Base-by-base conservation (phyloP, 2,797 vertebrate genomes). In the Setipinna tenuifilis region DNA sequence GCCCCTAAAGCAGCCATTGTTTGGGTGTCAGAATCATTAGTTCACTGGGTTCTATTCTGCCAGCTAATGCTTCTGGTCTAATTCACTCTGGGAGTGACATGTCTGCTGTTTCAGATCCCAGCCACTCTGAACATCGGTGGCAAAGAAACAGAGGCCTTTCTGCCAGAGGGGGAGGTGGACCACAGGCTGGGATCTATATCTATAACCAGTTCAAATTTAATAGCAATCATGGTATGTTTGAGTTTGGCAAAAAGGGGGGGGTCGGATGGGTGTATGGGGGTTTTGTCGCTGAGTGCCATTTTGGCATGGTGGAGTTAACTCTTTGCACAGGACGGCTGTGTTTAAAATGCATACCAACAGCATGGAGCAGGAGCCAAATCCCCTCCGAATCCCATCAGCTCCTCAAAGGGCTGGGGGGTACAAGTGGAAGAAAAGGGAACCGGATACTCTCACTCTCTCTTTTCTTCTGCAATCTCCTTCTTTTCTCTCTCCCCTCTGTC, bases 21-120 rank as follows among this genome's bases (percentile, higher is more conserved):
- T 93, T 89, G 93, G 92, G 93, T 96, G 95, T 97, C 95, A 96
- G 91, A 95, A 95, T 95, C 94, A 96, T 97, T 96, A 95, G 95
- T 92, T 96, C 95, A 96, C 90, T 92, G 94, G 93, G 92, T 93
- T 94, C 92, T 93, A 93, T 95, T 96, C 92, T 95, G 95, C 93
- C 94, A 95, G 94, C 95, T 95, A 94, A 96, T 95, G 93, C 93
- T 95, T 95, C 94, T 96, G 92, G 91, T 94, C 94, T 95, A 92
- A 96, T 95, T 95, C 95, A 95, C 94, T 91, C 90, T 91, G 93
- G 92, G 93, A 93, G 93, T 89, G 88, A 91, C 85, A 85, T 90
- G 93, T 92, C 92, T 94, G 92, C 91, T 92, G 94, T 87, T 94
- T 90, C 89, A 93, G 93, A 93, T 92, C 90, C 90, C 91, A 91